A percentile compares a stretch with the other conserved stretches of the same genome.
These are phyloP conservation scores for Chydorus sphaericus DNA, from an alignment of 2,888 invertebrate species.

Conservation along the genomic window DNA sequence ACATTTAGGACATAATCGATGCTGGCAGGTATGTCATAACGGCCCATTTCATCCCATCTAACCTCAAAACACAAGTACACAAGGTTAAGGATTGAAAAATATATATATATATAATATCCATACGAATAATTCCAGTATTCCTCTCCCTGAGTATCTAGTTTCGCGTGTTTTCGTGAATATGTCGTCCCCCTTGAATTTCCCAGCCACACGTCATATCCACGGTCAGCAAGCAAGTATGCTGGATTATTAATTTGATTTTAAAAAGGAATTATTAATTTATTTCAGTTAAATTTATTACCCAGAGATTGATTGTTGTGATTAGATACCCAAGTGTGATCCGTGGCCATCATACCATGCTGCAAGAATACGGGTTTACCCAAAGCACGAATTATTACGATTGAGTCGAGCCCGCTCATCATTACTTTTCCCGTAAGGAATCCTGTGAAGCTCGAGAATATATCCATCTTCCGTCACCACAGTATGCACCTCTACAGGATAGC, in stretches of 20 bases:
- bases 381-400: not conserved
- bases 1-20: slow-evolving; percentile 34
- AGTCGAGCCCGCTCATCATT: not conserved
- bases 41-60: slow-evolving; percentile 34
- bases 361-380: slow-evolving; percentile 32
- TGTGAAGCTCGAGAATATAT: slow-evolving; percentile 11
- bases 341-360: slow-evolving; percentile 31
- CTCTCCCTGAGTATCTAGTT: slow-evolving; percentile 27
- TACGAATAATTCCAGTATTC: slow-evolving; percentile 45
- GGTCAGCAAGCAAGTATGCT: slow-evolving; percentile 41
- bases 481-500: slow-evolving; percentile 16
- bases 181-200: slow-evolving; percentile 62
- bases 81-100: no score
- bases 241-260: not conserved
- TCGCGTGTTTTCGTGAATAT: slow-evolving; percentile 43
- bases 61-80: not conserved
- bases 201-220: slow-evolving; percentile 64
- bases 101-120: no score
- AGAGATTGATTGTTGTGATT: not conserved
- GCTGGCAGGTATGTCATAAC: slow-evolving; percentile 40
- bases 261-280: not conserved
- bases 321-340: not conserved
- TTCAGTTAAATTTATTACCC: not conserved
- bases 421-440: slow-evolving; percentile 6
- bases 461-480: slow-evolving; percentile 15